These are phyloP conservation scores for Varanus komodoensis DNA, from an alignment of 2,113 vertebrate species.

Conservation along the genomic window DNA sequence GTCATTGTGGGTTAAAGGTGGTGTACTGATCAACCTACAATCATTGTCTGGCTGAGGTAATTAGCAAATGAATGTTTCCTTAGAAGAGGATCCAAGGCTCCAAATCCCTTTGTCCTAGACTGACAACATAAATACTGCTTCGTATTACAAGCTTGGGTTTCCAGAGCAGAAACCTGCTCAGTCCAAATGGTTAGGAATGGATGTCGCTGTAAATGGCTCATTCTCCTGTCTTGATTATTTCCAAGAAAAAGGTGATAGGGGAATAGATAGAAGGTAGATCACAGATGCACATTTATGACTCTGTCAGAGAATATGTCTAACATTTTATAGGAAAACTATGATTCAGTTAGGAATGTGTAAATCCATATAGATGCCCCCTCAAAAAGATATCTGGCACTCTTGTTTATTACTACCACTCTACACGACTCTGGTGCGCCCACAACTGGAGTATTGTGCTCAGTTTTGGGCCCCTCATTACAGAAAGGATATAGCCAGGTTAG, in stretches of 20 bases:
- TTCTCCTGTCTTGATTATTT: not conserved
- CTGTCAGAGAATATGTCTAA: not conserved
- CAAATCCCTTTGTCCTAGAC: slow-evolving; percentile 52
- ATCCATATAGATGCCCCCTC: too few relatives aligned
- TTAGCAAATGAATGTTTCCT: slow-evolving; percentile 64
- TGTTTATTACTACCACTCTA: too few relatives aligned
- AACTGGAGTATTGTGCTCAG: too few relatives aligned
- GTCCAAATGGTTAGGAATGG: slow-evolving; percentile 58
- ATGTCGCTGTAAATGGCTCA: slow-evolving; percentile 31
- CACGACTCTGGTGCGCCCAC: too few relatives aligned
- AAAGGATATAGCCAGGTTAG: too few relatives aligned
- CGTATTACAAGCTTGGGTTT: slow-evolving; percentile 60
- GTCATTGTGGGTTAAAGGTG: slow-evolving; percentile 56
- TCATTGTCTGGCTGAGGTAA: slow-evolving; percentile 63
- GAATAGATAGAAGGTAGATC: not conserved
- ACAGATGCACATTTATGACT: not conserved
- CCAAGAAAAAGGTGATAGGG: not conserved
- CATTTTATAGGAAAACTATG: not conserved
- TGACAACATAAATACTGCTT: slow-evolving; percentile 65
- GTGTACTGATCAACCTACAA: slow-evolving; percentile 33
- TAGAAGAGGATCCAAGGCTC: slow-evolving; percentile 49
- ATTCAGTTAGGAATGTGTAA: not conserved
- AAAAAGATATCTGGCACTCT: too few relatives aligned
- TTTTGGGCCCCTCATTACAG: too few relatives aligned
- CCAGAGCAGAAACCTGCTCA: slow-evolving; percentile 66